Base-by-base conservation (phyloP, 2,797 vertebrate species). In the Ispidina picta region DNA sequence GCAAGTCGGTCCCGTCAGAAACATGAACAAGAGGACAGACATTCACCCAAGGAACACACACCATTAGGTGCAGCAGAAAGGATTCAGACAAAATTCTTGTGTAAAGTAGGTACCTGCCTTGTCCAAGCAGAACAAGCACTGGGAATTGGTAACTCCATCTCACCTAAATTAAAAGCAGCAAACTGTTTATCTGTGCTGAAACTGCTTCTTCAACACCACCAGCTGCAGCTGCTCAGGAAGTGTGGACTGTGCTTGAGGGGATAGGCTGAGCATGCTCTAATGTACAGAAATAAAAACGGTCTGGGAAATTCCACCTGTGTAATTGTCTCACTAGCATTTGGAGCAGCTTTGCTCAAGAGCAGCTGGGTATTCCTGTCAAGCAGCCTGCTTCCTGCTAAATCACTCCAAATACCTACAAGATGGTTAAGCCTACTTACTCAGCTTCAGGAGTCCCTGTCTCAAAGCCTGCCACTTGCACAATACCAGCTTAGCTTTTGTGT, bases 161-260 rank as follows among this genome's bases (percentile, higher is more conserved):
- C 76, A 44, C 12, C 46, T 37, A 54, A 37, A 29, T 4, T 12
- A 60, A 55, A 49, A 44, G 33, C 52, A 66, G 10, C 13, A 37
- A 72, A 62, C 8, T 49, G 2, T n/a, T 68, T 13, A 22, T 22
- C 62, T 63, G 37, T 43, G 58, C 51, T 74, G 65, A 44, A 74
- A 60, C 52, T 35, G 37, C 66, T 22, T 65, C 37, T 62, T 35
- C 23, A 58, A 23, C 26, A 31, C 43, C 31, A 60, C 46, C 64
- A 69, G 37, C 59, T 83, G 69, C 81, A 83, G 88, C 62, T 55
- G 56, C 66, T 63, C 39, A 8, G 58, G 23, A 70, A 56, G 26
- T 0, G 2, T 7, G 39, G 28, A 12, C 66, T 28, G 0, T 6
- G 7, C 51, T 66, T 31, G n/a, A 18, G 33, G 33, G 70, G 52